Conservation (phyloP, 1,140 invertebrate species). For the Drosophila subpulchrella region DNA sequence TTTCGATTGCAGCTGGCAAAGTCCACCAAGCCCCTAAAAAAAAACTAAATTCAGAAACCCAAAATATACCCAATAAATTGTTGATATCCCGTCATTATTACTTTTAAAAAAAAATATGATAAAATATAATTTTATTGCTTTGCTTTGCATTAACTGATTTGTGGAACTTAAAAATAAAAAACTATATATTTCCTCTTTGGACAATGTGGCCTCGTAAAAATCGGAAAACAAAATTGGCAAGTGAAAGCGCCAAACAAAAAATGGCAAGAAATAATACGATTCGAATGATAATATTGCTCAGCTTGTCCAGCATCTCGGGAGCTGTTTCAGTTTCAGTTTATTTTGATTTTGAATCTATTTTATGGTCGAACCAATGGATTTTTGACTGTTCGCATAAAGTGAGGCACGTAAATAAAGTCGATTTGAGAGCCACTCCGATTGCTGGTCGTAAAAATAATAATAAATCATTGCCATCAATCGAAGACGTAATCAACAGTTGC, state of each 20-base stretch:
- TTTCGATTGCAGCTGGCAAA: constrained; percentile 18
- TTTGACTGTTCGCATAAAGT: constrained; percentile 12
- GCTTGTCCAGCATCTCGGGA: constrained; percentile 31
- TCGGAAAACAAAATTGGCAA: constrained; percentile 42
- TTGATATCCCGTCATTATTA: constrained; percentile 7
- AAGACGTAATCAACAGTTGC: constrained; percentile 37
- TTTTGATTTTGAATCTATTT: constrained; percentile 60
- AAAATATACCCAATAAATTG: constrained; percentile 16
- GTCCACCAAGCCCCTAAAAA: constrained; percentile 22
- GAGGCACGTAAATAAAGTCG: constrained; percentile 51
- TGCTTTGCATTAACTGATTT: constrained; percentile 10
- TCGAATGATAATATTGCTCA: constrained; percentile 26
- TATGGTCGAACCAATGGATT: constrained; percentile 21
- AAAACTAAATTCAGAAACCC: not conserved
- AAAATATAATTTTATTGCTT: not conserved
- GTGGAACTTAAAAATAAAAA: constrained; percentile 1
- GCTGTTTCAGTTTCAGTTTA: constrained; percentile 45
- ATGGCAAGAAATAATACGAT: constrained; percentile 35
- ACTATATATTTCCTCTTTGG: constrained; percentile 13
- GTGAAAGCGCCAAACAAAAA: constrained; percentile 66
- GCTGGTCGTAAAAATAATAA: constrained; percentile 48
- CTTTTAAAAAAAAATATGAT: not conserved
- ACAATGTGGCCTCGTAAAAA: constrained; percentile 22
- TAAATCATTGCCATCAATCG: constrained; percentile 45
- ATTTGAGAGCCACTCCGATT: constrained; percentile 27